Percentiles rank a stretch among this genome's conserved stretches.
Conservation (phyloP, 2,888 invertebrate genomes). For the Phorcus lineatus region DNA sequence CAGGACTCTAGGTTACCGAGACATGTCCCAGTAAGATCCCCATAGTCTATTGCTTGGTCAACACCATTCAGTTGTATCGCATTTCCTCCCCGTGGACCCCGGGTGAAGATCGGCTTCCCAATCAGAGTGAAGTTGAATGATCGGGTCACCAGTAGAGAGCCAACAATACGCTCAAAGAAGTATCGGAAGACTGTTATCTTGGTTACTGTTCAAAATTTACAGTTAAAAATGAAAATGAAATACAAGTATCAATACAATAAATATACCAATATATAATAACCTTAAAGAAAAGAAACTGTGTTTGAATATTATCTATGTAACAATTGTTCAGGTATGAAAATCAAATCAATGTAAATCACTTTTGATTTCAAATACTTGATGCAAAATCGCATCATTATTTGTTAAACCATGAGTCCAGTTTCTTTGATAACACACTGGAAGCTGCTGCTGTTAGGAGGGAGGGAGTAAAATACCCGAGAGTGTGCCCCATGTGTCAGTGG, state of each 20-base stretch:
- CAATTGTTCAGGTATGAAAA: too few species aligned
- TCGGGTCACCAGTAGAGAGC: slow-evolving; percentile 52
- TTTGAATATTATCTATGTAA: too few species aligned
- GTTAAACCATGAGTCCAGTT: too few species aligned
- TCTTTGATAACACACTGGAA: too few species aligned
- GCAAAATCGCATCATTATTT: too few species aligned
- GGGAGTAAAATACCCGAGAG: slow-evolving; percentile 34
- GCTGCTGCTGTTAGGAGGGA: not conserved
- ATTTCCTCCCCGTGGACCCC: slow-evolving; percentile 42
- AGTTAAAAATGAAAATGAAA: too few species aligned
- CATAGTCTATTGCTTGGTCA: slow-evolving; percentile 37
- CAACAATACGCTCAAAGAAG: slow-evolving; percentile 49
- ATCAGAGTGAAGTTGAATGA: slow-evolving; percentile 53
- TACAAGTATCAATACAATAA: too few species aligned
- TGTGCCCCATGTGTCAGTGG: slow-evolving; percentile 25
- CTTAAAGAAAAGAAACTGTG: too few species aligned
- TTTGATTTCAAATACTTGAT: too few species aligned
- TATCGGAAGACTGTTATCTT: slow-evolving; percentile 39
- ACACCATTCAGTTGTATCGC: slow-evolving; percentile 42
- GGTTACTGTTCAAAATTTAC: slow-evolving; percentile 12
- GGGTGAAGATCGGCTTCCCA: slow-evolving; percentile 43
- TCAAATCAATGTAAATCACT: too few species aligned
- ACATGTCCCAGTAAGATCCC: slow-evolving; percentile 24
- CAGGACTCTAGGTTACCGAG: slow-evolving; percentile 40
- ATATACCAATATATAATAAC: too few species aligned